A percentile compares a stretch with the other conserved stretches of the same genome.
Evolutionary conservation across 2,797 vertebrate species (phyloP).

Genomic region (Lophius americanus): DNA sequence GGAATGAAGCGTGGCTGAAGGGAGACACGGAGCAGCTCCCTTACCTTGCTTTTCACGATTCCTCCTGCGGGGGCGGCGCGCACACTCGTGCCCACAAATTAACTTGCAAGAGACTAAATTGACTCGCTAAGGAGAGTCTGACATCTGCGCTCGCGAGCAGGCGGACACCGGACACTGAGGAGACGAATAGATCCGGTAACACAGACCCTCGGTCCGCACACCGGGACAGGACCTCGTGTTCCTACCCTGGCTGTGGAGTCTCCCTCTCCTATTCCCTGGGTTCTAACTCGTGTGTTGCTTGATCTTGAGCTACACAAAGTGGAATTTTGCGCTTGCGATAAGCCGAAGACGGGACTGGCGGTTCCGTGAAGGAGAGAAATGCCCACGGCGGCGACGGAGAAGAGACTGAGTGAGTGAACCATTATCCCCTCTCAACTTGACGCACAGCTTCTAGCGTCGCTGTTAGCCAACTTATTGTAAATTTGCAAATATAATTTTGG

Average conservation of each 20-base stretch:
- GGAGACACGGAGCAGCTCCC: constrained; percentile 42
- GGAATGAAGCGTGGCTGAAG: constrained; percentile 71
- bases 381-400: constrained; percentile 75
- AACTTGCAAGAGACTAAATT: constrained; percentile 43
- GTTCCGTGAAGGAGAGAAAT: constrained; percentile 72
- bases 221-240: constrained; percentile 74
- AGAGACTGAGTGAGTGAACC: constrained; percentile 79
- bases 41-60: constrained; percentile 29
- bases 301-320: constrained; percentile 51
- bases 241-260: constrained; percentile 47
- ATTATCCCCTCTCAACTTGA: constrained; percentile 59
- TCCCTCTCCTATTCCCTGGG: constrained; percentile 1
- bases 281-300: constrained; percentile 44
- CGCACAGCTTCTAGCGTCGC: constrained; percentile 20
- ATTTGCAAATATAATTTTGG: not conserved
- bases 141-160: constrained; percentile 29
- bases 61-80: constrained; percentile 34
- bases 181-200: constrained; percentile 67
- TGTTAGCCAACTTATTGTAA: constrained; percentile 26
- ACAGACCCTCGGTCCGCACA: constrained; percentile 57
- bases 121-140: constrained; percentile 8
- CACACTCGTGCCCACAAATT: constrained; percentile 28
- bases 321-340: constrained; percentile 68
- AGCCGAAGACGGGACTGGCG: constrained; percentile 67
- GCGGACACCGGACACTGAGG: constrained; percentile 49